Base-by-base conservation (phyloP, 2,797 vertebrate genomes). In the Clarias platycephalus region DNA sequence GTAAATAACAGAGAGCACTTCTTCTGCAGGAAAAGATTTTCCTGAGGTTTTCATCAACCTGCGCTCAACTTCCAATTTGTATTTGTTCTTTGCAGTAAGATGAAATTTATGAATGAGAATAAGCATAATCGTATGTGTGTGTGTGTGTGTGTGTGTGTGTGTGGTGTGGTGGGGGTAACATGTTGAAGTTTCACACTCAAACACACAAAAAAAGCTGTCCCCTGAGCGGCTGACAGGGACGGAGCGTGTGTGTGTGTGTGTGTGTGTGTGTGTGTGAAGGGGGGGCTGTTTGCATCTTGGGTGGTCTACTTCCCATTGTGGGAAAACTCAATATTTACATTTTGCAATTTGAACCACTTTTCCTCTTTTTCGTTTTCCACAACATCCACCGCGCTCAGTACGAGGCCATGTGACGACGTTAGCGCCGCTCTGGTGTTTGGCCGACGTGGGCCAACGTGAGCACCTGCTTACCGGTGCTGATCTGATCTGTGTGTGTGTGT, bases 301-400 rank as follows among this genome's bases (percentile, higher is more conserved):
- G 95, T 96, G 95, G 95, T 96, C 95, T 93, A 90, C 93, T 94
- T 94, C 93, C 92, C 90, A 94, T 95, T 95, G 94, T 95, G 95
- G 95, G 95, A 96, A 96, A 95, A 94, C 94, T 93, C 94, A 95
- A 95, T 96, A 95, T 96, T 96, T 96, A 96, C 95, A 95, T 96
- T 95, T 95, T 95, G 94, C 93, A 95, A 95, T 95, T 95, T 95
- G 93, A 96, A 95, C 90, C 92, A 94, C 92, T 94, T 95, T 95
- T 94, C 93, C 92, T 93, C 93, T 91, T 95, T 95, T 95, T 95
- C 90, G 93, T 94, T 94, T 93, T 94, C 93, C 91, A 92, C 93
- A 93, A 93, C 93, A 94, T 94, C 88, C 92, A 94, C 93, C 91
- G 90, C 90, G 89, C 90, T 91, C 92, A 88, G 90, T 92, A n/a